Base-by-base conservation (phyloP, 2,888 invertebrate genomes). In the Amaurobius ferox region DNA sequence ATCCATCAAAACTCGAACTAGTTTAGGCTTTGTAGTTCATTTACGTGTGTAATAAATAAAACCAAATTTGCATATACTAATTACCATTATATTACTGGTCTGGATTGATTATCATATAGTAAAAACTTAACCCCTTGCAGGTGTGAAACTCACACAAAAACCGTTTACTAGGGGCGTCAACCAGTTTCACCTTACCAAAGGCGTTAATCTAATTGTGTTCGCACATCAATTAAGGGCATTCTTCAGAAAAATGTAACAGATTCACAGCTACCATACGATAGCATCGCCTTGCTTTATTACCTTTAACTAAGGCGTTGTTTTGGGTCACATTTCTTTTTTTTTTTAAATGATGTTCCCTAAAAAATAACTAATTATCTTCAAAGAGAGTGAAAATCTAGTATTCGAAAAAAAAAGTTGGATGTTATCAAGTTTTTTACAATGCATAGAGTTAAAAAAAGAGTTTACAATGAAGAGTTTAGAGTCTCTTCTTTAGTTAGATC, bases 61-160 rank as follows among this genome's bases (percentile, higher is more conserved):
- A 9, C 9, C 5, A 9, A 35, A 35, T 35, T 35, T 35, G 44
- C 6, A 9, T 44, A 44, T 44, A 16, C 44, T 44, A 44, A 44
- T 44, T 44, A 44, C n/a, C 44, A 9, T 44, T 44, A 2, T 16
- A 16, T 16, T 44, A 44, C 9, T 16, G 11, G 44, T 16, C 16
- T 5, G n/a, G 16, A 44, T 44, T 44, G 44, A 44, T 44, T 16
- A 44, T 44, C 44, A 16, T 7, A 44, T 44, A 44, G 44, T 16
- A 44, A 11, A 16, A 44, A 44, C 13, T 44, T 13, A 16, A 16
- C 44, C n/a, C 13, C 44, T 44, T 44, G 2, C 55, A 73, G 62
- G 73, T 73, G 73, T 73, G 62, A 73, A 73, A 35, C 32, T 39
- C 26, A 62, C 73, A 26, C 62, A 39, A 35, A 73, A n/a, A 28